phyloP scores from a whole-genome alignment of 2,113 vertebrate species.

The Caranx melampygus region DNA sequence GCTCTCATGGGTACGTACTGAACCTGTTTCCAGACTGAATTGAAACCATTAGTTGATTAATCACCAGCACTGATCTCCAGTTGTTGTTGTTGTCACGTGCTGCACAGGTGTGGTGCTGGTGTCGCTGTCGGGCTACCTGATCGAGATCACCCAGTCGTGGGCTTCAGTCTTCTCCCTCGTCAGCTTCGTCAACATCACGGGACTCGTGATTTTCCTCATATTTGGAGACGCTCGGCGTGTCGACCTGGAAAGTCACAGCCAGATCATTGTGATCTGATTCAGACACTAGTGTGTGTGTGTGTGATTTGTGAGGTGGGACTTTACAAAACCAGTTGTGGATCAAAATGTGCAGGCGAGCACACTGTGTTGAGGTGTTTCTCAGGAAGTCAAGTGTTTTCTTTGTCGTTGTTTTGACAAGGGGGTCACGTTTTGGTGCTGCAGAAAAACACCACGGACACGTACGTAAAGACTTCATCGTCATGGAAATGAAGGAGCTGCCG shows the following conservation, averaged over 20 bases:
- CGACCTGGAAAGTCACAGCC: constrained; percentile 75
- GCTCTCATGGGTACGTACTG: constrained; percentile 88
- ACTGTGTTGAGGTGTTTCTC: not conserved
- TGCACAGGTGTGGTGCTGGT: constrained; percentile 87
- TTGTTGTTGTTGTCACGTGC: not conserved
- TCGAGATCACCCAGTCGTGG: constrained; percentile 89
- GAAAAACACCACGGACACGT: not conserved
- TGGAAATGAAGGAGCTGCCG: constrained; percentile 15
- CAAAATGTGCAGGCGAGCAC: too few relatives aligned
- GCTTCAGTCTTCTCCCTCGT: constrained; percentile 86
- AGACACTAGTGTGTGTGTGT: not conserved
- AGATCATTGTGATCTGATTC: constrained; percentile 17
- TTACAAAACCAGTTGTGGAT: not conserved
- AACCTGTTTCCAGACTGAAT: not conserved
- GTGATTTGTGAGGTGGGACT: not conserved
- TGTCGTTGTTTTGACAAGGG: not conserved
- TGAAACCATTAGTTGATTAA: not conserved
- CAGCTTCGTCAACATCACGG: constrained; percentile 83
- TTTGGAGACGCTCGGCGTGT: constrained; percentile 88
- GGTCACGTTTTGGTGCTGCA: not conserved
- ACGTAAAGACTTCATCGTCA: not conserved
- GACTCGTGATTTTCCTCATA: constrained; percentile 86
- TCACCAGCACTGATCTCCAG: not conserved
- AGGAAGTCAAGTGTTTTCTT: not conserved
- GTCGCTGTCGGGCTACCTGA: constrained; percentile 89